Evolutionary conservation across 2,797 vertebrate genomes (phyloP), one percentile per base, ranked within the genome.

Genomic region (Decapterus maruadsi): DNA sequence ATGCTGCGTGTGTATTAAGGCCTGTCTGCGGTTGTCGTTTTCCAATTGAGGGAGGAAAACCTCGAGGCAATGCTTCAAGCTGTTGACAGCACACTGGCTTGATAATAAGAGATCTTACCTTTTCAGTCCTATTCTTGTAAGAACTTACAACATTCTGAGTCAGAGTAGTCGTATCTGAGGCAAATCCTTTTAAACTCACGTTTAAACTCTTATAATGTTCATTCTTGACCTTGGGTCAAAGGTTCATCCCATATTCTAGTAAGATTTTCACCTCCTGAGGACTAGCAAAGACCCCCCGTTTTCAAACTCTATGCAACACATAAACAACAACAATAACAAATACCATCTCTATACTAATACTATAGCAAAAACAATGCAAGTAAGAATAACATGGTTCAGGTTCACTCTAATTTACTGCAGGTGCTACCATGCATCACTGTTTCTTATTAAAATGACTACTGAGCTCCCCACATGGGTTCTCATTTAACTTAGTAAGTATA

Each of bases 61-160:
- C 72, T 77, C 26, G 68, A 79, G 68, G 53, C 40, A n/a, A 11
- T 22, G 75, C 77, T 74, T 76, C 53, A 50, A 79, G 77, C 68
- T 69, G 61, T 36, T 80, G 59, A 65, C 65, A 75, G 60, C 66
- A 38, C 59, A 36, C 64, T 50, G 31, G 56, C 55, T 63, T 58
- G 19, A 66, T 75, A 66, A 77, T 66, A n/a, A 68, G 36, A 57
- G 16, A 12, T 12, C 78, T 68, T 68, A 71, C 22, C 31, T 80
- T 78, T 55, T 53, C 70, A 45, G 1, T 10, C 7, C 12, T 60
- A 43, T 63, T 57, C 57, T 68, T 68, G 11, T 10, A 70, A 60
- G 31, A 60, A 58, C 29, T 9, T 31, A 8, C 77, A 60, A 75
- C 20, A 40, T 64, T 72, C 74, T 63, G 67, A 79, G 42, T 58